Evolutionary conservation across 1,140 invertebrate genomes (phyloP), one percentile per base, ranked within the genome.

Genomic region (Aphaenogaster rudis): DNA sequence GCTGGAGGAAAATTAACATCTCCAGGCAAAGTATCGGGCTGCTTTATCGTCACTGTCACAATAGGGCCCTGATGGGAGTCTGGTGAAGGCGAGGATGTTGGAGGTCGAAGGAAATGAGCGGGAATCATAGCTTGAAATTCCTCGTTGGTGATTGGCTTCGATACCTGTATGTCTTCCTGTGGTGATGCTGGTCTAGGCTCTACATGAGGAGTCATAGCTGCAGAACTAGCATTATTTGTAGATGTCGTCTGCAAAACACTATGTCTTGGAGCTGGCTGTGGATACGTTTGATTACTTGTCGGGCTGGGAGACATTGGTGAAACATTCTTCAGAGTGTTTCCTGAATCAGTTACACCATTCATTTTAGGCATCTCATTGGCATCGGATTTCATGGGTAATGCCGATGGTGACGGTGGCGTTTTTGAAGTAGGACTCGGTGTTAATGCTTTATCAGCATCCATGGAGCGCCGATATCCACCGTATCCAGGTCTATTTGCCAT

Each of bases 111-210:
- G 97, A 98, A 98, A 96, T 98, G 98, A 94, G 97, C 97, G 91
- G 98, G 98, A 92, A 98, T 98, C 98, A 99, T 98, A 95, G 98
- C 98, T 97, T 98, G 97, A 96, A 98, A 98, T 96, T 98, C 98
- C 96, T 98, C 98, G 96, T 97, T 98, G 95, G 98, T 98, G 96
- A 98, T 97, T 93, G 98, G 97, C 95, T 97, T 97, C 94, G 97
- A 96, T 95, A 97, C 97, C 95, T 96, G 96, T 95, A 95, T 94
- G 76, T 95, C 94, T 61, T 95, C 95, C 91, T 95, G 94, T 50
- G 95, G 93, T 72, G 91, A 93, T 28, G 86, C 89, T 17, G 92
- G 48, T 92, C 93, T 92, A 78, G 92, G 79, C 39, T 93, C 85
- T 67, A 76, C 84, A 17, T 71, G 36, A 28, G 88, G 54, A 33